These are phyloP conservation scores for Gyps fulvus DNA, from an alignment of 2,113 vertebrate genomes.

Conservation along the genomic window DNA sequence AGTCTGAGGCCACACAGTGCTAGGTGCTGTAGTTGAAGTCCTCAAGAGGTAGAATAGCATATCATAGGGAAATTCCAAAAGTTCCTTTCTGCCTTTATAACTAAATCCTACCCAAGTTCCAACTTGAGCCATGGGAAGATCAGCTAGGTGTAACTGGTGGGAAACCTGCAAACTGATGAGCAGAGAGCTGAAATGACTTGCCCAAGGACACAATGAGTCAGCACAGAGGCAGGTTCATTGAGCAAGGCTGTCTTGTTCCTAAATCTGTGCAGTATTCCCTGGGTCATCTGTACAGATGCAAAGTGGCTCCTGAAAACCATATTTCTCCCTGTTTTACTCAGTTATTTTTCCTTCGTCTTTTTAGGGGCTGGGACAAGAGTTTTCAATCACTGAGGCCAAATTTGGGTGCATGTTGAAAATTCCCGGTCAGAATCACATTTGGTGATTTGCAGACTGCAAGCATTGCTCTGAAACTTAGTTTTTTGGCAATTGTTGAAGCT, in stretches of 20 bases:
- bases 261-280: neutral
- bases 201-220: conserved; percentile 27
- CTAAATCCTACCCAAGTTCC: conserved; percentile 31
- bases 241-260: conserved; percentile 6
- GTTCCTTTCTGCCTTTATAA: conserved; percentile 11
- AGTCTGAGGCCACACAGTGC: neutral
- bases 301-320: neutral
- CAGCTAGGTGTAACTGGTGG: conserved; percentile 28
- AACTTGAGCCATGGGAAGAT: conserved; percentile 38
- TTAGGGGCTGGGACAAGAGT: neutral
- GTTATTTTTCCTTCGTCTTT: neutral
- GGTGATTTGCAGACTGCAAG: neutral
- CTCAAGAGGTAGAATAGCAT: neutral
- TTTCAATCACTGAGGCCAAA: neutral
- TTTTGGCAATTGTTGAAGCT: neutral
- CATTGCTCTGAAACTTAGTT: neutral
- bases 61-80: conserved; percentile 2
- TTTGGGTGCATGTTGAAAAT: neutral
- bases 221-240: neutral
- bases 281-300: neutral
- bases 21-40: neutral
- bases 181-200: conserved; percentile 35
- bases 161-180: conserved; percentile 13
- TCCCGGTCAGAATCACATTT: neutral
- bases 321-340: neutral